phyloP scores from a whole-genome alignment of 2,888 invertebrate genomes.

The Hipparchia sbordonii region DNA sequence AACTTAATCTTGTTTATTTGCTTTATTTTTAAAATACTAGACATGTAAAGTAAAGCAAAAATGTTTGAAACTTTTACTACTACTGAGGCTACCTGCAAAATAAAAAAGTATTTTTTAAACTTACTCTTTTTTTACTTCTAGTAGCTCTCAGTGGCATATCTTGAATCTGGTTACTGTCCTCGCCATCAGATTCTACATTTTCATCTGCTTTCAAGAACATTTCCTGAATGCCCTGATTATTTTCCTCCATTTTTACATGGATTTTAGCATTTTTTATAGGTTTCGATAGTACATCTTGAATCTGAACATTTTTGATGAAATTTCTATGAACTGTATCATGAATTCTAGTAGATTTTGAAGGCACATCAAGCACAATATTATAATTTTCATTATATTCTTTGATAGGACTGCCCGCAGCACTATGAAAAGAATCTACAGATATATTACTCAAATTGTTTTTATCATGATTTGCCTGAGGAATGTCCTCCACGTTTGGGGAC shows the following conservation, averaged over 20 bases:
- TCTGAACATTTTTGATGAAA: background rate
- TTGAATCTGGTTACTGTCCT: background rate
- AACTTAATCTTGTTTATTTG: too few relatives aligned
- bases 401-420: constrained; percentile 68
- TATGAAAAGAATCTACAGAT: constrained; percentile 68
- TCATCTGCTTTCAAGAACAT: background rate
- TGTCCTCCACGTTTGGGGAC: constrained; percentile 46
- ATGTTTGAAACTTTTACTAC: too few relatives aligned
- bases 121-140: constrained; percentile 12
- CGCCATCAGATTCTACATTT: background rate
- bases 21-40: too few relatives aligned
- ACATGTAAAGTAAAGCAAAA: too few relatives aligned
- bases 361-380: background rate
- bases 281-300: background rate
- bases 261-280: constrained; percentile 1
- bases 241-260: background rate
- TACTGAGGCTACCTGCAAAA: background rate
- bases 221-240: background rate
- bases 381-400: constrained; percentile 9
- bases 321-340: background rate
- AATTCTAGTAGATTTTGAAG: constrained; percentile 6
- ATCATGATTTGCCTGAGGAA: constrained; percentile 34
- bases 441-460: constrained; percentile 49
- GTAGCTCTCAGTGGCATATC: background rate
- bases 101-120: background rate